phyloP scores from a whole-genome alignment of 2,797 vertebrate species.

The Thalassophryne amazonica region DNA sequence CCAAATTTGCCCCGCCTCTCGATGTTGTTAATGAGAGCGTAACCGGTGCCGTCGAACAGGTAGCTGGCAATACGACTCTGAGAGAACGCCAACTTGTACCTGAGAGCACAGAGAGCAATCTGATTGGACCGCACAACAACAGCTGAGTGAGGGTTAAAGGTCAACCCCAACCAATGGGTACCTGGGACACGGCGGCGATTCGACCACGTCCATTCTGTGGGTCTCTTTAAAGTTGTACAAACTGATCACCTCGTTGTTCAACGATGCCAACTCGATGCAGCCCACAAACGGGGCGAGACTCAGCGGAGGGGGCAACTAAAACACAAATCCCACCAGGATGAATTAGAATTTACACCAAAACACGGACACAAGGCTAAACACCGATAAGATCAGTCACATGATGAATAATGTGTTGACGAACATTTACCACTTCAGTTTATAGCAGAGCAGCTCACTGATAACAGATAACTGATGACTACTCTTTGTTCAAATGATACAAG shows the following conservation, averaged over 20 bases:
- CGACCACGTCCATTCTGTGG: constrained; percentile 82
- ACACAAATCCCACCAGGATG: too few species aligned
- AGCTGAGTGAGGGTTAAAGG: too few species aligned
- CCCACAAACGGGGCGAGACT: constrained; percentile 90
- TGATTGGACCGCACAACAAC: too few species aligned
- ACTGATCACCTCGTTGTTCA: constrained; percentile 94
- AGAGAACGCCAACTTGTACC: constrained; percentile 95
- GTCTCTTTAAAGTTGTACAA: constrained; percentile 91
- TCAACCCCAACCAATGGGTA: too few species aligned
- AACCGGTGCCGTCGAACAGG: constrained; percentile 94
- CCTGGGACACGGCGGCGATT: constrained; percentile 88
- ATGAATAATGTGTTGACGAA: too few species aligned
- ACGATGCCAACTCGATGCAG: constrained; percentile 89
- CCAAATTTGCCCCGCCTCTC: constrained; percentile 88
- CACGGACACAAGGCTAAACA: too few species aligned
- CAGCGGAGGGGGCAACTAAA: constrained; percentile 90
- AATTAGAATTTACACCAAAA: too few species aligned
- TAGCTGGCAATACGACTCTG: constrained; percentile 92
- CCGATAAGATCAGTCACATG: too few species aligned
- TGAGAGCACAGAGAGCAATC: constrained; percentile 43
- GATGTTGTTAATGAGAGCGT: constrained; percentile 88
- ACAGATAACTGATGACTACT: too few species aligned
- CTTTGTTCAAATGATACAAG: too few species aligned
- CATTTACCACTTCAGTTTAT: too few species aligned
- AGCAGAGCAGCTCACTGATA: too few species aligned